Evolutionary conservation across 2,797 vertebrate genomes (phyloP).

Genomic region (Parauchenoglanis ngamensis): DNA sequence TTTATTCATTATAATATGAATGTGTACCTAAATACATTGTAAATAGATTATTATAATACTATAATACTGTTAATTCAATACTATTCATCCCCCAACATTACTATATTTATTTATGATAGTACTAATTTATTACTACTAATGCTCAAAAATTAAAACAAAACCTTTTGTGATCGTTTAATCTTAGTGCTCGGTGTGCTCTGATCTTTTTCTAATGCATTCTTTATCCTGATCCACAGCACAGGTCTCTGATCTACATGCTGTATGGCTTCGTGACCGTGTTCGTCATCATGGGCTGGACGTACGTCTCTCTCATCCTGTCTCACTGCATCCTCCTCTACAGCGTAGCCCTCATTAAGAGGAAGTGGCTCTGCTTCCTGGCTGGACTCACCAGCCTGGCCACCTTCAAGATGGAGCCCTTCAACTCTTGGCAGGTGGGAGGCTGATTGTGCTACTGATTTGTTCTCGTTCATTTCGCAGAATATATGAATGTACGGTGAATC

Average conservation of each 20-base stretch:
- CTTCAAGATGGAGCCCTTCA: slow-evolving; percentile 93
- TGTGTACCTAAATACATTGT: not conserved
- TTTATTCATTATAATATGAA: not conserved
- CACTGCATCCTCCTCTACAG: slow-evolving; percentile 91
- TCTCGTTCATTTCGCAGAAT: not conserved
- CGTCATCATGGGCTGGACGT: slow-evolving; percentile 88
- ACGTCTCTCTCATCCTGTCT: slow-evolving; percentile 85
- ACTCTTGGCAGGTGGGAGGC: slow-evolving; percentile 87
- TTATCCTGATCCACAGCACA: slow-evolving; percentile 78
- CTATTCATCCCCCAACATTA: not conserved
- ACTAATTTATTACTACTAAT: not conserved
- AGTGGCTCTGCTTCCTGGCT: slow-evolving; percentile 85
- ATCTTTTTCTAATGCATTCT: not conserved
- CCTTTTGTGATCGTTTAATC: not conserved
- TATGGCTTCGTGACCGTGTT: slow-evolving; percentile 86
- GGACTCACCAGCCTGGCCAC: slow-evolving; percentile 89
- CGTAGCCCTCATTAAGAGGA: slow-evolving; percentile 82
- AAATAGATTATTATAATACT: not conserved
- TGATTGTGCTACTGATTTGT: not conserved
- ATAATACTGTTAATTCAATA: not conserved
- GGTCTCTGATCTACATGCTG: slow-evolving; percentile 86
- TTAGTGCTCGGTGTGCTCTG: not conserved
- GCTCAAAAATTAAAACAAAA: not conserved
- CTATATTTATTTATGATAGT: not conserved
- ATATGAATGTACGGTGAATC: not conserved